Evolutionary conservation across 2,888 invertebrate species (phyloP).

Genomic region (Leucophenga montana): DNA sequence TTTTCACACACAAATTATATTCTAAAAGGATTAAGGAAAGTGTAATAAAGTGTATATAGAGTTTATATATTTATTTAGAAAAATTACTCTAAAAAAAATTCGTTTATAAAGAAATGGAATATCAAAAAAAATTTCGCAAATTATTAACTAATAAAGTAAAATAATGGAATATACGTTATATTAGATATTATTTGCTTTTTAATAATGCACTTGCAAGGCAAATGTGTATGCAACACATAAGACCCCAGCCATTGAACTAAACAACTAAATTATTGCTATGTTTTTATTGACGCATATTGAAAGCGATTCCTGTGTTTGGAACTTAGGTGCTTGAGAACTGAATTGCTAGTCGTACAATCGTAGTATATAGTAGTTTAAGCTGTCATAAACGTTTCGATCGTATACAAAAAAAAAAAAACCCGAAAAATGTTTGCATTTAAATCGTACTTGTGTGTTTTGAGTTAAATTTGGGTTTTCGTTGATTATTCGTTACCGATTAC

Average conservation of each 20-base stretch:
- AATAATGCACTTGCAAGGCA: constrained; percentile 1
- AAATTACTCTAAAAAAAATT: constrained; percentile 33
- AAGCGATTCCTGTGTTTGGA: constrained; percentile 39
- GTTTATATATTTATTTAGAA: constrained; percentile 55
- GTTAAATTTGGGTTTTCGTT: no score
- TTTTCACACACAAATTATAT: no score
- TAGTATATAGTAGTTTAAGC: not conserved
- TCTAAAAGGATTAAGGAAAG: no score
- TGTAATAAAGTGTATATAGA: constrained; percentile 31
- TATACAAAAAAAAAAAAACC: not conserved
- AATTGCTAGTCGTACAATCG: not conserved
- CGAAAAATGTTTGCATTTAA: no score
- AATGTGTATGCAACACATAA: not conserved
- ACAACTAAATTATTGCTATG: not conserved
- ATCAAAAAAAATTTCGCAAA: constrained; percentile 41
- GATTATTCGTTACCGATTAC: no score
- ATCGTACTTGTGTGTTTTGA: no score
- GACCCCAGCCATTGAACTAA: constrained; percentile 10
- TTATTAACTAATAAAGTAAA: constrained; percentile 49
- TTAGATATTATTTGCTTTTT: not conserved
- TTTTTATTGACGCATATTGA: constrained; percentile 36
- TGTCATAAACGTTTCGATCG: no score
- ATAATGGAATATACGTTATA: constrained; percentile 4
- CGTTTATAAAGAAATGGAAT: constrained; percentile 23
- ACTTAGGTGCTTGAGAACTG: not conserved